A percentile compares a stretch with the other conserved stretches of the same genome.
These are phyloP conservation scores for Pocillopora verrucosa DNA, from an alignment of 64 coral and sea anemone species.

Conservation along the genomic window DNA sequence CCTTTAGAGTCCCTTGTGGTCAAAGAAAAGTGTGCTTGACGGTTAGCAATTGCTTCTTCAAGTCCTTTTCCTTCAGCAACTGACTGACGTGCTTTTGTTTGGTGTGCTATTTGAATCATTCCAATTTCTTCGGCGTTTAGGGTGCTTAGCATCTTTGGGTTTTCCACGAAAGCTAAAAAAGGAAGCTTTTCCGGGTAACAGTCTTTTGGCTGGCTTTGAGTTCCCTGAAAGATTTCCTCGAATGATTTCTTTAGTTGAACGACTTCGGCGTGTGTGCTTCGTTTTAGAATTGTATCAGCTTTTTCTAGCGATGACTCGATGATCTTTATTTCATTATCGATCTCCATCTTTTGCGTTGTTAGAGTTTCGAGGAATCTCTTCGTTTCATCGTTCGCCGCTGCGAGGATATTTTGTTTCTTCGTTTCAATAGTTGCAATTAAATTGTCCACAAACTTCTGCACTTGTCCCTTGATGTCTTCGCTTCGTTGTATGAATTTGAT, in stretches of 20 bases:
- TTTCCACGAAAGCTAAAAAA: not conserved
- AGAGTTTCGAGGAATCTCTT: not conserved
- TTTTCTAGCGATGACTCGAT: not conserved
- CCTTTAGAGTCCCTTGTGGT: conserved; percentile 59
- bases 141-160: not conserved
- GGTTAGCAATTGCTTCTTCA: not conserved
- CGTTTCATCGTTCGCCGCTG: not conserved
- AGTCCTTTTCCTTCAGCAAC: conserved; percentile 8
- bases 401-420: conserved; percentile 8
- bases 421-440: not conserved
- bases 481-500: not conserved
- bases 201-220: not conserved
- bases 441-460: not conserved
- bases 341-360: not conserved
- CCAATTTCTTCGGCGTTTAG: not conserved
- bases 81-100: not conserved
- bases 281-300: not conserved
- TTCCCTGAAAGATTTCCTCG: not conserved
- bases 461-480: not conserved
- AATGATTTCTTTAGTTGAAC: not conserved
- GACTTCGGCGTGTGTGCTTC: conserved; percentile 13
- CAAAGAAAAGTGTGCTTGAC: conserved; percentile 36
- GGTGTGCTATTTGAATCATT: not conserved
- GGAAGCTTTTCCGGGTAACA: not conserved
- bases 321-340: not conserved